Base-by-base conservation (phyloP, 2,888 invertebrate genomes). In the Lycophotia porphyrea region DNA sequence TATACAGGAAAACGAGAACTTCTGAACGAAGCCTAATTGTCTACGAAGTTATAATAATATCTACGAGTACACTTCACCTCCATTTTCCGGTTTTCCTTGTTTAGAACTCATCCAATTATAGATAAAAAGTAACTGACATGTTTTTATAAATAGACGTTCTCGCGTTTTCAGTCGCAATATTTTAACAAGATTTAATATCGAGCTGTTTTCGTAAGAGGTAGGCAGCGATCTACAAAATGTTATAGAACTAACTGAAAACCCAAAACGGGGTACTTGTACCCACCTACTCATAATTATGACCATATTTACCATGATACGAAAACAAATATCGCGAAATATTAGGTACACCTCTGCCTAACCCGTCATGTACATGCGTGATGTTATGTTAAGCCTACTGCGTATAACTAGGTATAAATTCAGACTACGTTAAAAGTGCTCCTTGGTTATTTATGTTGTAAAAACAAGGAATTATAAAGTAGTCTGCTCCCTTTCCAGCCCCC, bases 21-120 rank as follows among this genome's bases (percentile, higher is more conserved):
- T 66, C 52, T 21, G 21, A 24, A 71, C 44, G 39, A 52, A 66
- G 31, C 72, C 66, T 67, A 58, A 80, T 67, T 63, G 55, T 80
- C 67, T 64, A 79, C 63, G 42, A 78, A 80, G 74, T 78, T 66
- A 66, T 72, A 72, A 82, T 70, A 78, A 82, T 63, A 58, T 70
- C 58, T 58, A 58, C 55, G 60, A 78, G 63, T n/a, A 80, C 49
- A 39, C 58, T 75, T 69, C 34, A 70, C 76, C 13, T 70, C 66
- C 21, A 34, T 55, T 71, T 71, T 52, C 58, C 68, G 78, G 39
- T 55, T 71, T 71, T 52, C 58, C 68, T 82, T 82, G 47, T 78
- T 79, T 64, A 70, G 52, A 74, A 74, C 52, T 74, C 36, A 13
- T 74, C 61, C 82, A 74, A 74, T 78, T 74, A 63, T 67, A 77